Base-by-base conservation (phyloP, 1,140 invertebrate genomes). In the Tetraneura akinire region DNA sequence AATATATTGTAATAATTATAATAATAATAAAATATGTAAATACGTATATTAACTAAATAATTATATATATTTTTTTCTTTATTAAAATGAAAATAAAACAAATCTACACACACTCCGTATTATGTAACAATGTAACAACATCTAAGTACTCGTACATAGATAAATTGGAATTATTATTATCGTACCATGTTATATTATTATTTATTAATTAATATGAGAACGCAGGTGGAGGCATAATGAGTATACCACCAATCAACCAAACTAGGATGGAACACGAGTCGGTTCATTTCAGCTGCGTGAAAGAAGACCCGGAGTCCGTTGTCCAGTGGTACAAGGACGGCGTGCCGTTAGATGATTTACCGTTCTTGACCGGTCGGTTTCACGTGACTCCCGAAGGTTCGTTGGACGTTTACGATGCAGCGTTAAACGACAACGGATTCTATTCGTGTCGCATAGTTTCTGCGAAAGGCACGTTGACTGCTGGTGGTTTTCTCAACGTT, bases 401-500 rank as follows among this genome's bases (percentile, higher is more conserved):
- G 23, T 86, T 97, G 11, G 89, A 90, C 64, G 92, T 97, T 81
- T 89, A 89, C 81, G 89, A 90, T 64, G 91, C 93, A 3, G 86
- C 89, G 76, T 92, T 94, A 87, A 89, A 91, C 45, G 96, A 98
- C 85, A 90, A 91, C 81, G 96, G 96, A 42, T 91, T 93, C 86
- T 98, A 96, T 86, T 92, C 91, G 78, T 98, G 97, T 85, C 90
- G 92, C 83, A 94, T 96, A 78, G 91, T 89, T 62, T 94, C 93
- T 83, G 89, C 89, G 13, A 90, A 92, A 57, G 94, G 93, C 14
- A 89, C 91, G 80, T 94, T 97, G 86, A 91, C 90, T 83, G 95
- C 95, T 45, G 90, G 90, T 76, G 96, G 96, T 66, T 96, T 92
- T 87, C 90, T 98, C 68, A 95, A 97, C 86, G 94, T 98, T 82